Evolutionary conservation across 2,888 invertebrate species (phyloP).

Genomic region (Hartigia nigra): DNA sequence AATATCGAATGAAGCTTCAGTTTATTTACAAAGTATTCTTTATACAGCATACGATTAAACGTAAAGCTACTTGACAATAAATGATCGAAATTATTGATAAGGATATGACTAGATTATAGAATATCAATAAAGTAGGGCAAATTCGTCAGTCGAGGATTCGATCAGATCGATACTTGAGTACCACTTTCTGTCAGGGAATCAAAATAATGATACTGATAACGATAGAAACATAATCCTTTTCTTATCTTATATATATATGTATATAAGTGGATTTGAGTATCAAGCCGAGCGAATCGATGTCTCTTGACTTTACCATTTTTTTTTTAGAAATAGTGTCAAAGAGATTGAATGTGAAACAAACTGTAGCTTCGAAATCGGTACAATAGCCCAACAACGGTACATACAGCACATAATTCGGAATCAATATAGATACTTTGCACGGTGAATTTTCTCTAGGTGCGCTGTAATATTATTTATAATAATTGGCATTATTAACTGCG

Average conservation of each 20-base stretch:
- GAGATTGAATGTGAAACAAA: neutral
- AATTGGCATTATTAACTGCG: neutral
- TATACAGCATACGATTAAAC: slow-evolving; percentile 38
- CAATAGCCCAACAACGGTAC: neutral
- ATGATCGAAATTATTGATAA: slow-evolving; percentile 41
- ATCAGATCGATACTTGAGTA: slow-evolving; percentile 12
- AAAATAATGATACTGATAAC: slow-evolving; percentile 2
- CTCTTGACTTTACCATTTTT: neutral
- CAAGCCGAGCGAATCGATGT: neutral
- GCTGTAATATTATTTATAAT: neutral
- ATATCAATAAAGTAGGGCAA: slow-evolving; percentile 41
- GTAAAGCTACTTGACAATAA: slow-evolving; percentile 26
- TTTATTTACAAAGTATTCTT: slow-evolving; percentile 48
- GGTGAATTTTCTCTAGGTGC: neutral
- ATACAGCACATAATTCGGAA: neutral
- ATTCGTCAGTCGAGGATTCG: slow-evolving; percentile 36
- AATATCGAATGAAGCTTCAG: slow-evolving; percentile 19
- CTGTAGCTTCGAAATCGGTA: neutral
- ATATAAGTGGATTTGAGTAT: slow-evolving; percentile 7
- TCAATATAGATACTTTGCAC: neutral
- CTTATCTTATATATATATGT: slow-evolving; percentile 21
- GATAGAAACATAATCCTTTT: slow-evolving; percentile 27
- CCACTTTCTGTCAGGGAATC: neutral
- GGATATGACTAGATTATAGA: slow-evolving; percentile 53
- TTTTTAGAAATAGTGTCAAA: neutral